These are phyloP conservation scores for Aspidiotus destructor DNA, from an alignment of 2,888 invertebrate species.

Conservation along the genomic window DNA sequence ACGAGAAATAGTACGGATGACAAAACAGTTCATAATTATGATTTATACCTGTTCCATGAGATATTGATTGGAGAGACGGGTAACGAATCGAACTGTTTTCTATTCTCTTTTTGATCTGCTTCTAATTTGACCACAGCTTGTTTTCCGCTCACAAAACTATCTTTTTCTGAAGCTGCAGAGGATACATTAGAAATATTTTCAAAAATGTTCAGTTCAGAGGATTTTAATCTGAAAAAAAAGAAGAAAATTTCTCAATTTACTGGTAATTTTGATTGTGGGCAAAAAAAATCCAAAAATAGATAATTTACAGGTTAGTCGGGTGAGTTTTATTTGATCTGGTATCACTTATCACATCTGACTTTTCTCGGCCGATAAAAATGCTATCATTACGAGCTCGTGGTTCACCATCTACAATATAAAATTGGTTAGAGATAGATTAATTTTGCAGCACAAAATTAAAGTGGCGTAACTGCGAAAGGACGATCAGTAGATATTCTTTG, in stretches of 20 bases:
- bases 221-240: background rate
- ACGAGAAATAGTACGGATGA: background rate
- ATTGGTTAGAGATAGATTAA: too few species aligned
- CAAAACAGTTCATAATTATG: background rate
- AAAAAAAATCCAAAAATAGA: too few species aligned
- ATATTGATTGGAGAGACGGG: conserved; percentile 24
- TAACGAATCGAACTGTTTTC: conserved; percentile 21
- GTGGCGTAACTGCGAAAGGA: too few species aligned
- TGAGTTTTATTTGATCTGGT: background rate
- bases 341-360: background rate
- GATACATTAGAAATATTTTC: conserved; percentile 1
- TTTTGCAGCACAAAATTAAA: too few species aligned
- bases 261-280: too few species aligned
- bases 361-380: background rate
- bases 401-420: background rate
- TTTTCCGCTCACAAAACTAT: conserved; percentile 16
- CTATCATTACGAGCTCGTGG: background rate
- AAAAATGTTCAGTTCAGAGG: background rate
- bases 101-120: conserved; percentile 30
- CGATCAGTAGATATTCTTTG: too few species aligned
- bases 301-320: background rate
- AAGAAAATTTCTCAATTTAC: too few species aligned
- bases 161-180: conserved; percentile 2
- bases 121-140: conserved; percentile 20
- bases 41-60: conserved; percentile 5